A percentile compares a stretch with the other conserved stretches of the same genome.
These are phyloP conservation scores for Rattus norvegicus DNA, from an alignment of 2,113 vertebrate genomes.

Conservation along the genomic window GRCr8 NC_086039.1:102479501-102480000, in stretches of 20 bases:
- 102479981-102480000: not conserved
- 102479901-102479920: not conserved
- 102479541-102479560: slow-evolving; percentile 28
- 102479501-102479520: not conserved
- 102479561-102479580: slow-evolving; percentile 45
- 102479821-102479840: slow-evolving; percentile 17
- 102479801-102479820: not conserved
- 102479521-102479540: not conserved
- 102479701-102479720: not conserved
- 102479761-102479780: slow-evolving; percentile 10
- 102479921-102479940: not conserved
- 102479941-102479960: not conserved
- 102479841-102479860: not conserved
- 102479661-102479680: not conserved
- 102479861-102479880: not conserved
- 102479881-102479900: not conserved
- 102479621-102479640: slow-evolving; percentile 20
- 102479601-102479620: slow-evolving; percentile 34
- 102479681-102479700: not conserved
- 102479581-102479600: slow-evolving; percentile 36
- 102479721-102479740: too few species aligned
- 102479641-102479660: not conserved
- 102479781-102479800: slow-evolving; percentile 8
- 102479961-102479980: not conserved
- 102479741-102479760: too few species aligned